These are phyloP conservation scores for Polypterus senegalus DNA, from an alignment of 2,113 vertebrate genomes.

Conservation along the genomic window DNA sequence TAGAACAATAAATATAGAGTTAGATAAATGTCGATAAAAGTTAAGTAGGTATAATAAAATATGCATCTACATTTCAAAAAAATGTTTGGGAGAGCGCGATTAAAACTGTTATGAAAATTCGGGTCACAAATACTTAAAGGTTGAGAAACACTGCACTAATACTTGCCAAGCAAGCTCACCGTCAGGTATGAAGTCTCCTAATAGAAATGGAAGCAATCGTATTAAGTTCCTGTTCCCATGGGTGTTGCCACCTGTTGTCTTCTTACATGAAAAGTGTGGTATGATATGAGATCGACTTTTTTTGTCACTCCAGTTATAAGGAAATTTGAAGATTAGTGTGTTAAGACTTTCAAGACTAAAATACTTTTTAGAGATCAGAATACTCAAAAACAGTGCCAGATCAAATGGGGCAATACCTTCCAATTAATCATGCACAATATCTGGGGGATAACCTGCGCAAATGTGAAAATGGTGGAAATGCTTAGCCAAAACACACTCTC, in stretches of 20 bases:
- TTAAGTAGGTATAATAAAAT: no score
- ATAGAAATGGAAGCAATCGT: slow-evolving; percentile 20
- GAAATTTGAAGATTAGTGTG: not conserved
- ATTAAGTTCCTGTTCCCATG: slow-evolving; percentile 20
- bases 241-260: slow-evolving; percentile 20
- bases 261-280: slow-evolving; percentile 11
- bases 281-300: slow-evolving; percentile 4
- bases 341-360: not conserved
- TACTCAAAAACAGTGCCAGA: not conserved
- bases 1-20: no score
- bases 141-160: no score
- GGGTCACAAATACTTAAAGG: no score
- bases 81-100: no score
- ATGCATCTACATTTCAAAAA: no score
- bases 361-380: not conserved
- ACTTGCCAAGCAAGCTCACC: slow-evolving; percentile 18
- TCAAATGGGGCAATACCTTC: not conserved
- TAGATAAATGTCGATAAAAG: no score
- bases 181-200: slow-evolving; percentile 16
- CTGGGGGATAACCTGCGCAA: not conserved
- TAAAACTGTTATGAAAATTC: no score
- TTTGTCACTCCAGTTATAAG: no score
- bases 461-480: not conserved
- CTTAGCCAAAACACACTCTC: not conserved
- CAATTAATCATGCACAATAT: not conserved